These are phyloP conservation scores for Rhombomys opimus DNA, from an alignment of 2,113 vertebrate genomes.

Conservation along the genomic window DNA sequence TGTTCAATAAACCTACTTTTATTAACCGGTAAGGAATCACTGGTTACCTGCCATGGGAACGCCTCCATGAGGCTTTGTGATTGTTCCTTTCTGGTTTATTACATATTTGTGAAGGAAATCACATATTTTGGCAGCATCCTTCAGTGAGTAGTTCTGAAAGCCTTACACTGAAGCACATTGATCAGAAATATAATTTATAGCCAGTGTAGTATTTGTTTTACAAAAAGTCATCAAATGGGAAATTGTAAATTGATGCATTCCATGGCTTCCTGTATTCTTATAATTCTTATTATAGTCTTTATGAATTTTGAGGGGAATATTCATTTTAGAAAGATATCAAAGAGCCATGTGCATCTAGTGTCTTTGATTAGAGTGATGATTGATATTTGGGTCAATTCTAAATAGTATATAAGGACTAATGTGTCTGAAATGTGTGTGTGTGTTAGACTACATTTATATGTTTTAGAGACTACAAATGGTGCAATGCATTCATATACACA, in stretches of 20 bases:
- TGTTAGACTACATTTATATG: neutral
- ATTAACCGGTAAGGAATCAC: neutral
- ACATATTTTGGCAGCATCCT: neutral
- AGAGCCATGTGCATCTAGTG: neutral
- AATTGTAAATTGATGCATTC: neutral
- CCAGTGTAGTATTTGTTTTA: neutral
- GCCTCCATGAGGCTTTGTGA: neutral
- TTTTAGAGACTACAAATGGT: neutral
- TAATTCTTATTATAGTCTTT: neutral
- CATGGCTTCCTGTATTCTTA: neutral
- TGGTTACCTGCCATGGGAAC: neutral
- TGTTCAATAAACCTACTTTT: slow-evolving; percentile 9
- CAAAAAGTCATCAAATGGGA: neutral
- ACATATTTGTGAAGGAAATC: slow-evolving; percentile 18
- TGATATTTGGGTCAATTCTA: neutral
- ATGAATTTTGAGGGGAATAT: neutral
- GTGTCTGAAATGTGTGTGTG: neutral
- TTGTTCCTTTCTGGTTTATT: neutral
- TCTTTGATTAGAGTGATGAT: neutral
- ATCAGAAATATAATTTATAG: neutral
- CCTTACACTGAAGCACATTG: neutral
- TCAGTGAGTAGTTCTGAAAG: slow-evolving; percentile 18
- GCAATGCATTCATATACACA: neutral
- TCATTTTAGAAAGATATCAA: neutral
- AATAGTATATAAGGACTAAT: neutral